phyloP scores from a whole-genome alignment of 2,113 vertebrate species.

The Pseudorhombus dupliciocellatus region DNA sequence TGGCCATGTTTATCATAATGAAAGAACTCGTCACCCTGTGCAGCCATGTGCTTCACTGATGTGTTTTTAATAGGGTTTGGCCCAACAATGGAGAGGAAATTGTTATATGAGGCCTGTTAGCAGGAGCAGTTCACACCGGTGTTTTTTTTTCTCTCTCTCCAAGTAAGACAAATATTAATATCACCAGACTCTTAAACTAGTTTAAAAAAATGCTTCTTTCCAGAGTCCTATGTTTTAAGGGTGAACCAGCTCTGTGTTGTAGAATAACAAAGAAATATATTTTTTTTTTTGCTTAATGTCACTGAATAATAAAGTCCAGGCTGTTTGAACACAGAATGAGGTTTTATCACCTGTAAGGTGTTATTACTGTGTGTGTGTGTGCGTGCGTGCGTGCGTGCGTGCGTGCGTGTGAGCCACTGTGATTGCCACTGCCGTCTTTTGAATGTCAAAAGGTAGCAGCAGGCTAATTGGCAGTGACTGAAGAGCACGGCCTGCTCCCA shows the following conservation, averaged over 20 bases:
- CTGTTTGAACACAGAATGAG: not conserved
- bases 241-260: not conserved
- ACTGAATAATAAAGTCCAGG: no score
- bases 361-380: not conserved
- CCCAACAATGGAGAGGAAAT: not conserved
- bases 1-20: not conserved
- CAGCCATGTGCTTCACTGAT: not conserved
- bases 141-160: not conserved
- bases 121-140: not conserved
- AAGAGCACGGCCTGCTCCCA: slow-evolving; percentile 61
- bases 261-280: no score
- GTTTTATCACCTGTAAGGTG: slow-evolving; percentile 10
- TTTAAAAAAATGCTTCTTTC: no score
- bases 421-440: slow-evolving; percentile 54
- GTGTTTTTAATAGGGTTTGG: not conserved
- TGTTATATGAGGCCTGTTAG: not conserved
- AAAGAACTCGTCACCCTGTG: not conserved
- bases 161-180: not conserved
- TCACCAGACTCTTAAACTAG: not conserved
- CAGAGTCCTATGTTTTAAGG: not conserved
- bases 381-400: not conserved
- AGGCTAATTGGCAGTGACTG: slow-evolving; percentile 78
- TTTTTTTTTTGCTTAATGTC: not conserved
- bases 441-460: slow-evolving; percentile 76
- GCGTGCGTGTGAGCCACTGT: slow-evolving; percentile 3